Evolutionary conservation across 2,797 vertebrate genomes (phyloP), one percentile per base, ranked within the genome.

Genomic region (Trachops cirrhosus): DNA sequence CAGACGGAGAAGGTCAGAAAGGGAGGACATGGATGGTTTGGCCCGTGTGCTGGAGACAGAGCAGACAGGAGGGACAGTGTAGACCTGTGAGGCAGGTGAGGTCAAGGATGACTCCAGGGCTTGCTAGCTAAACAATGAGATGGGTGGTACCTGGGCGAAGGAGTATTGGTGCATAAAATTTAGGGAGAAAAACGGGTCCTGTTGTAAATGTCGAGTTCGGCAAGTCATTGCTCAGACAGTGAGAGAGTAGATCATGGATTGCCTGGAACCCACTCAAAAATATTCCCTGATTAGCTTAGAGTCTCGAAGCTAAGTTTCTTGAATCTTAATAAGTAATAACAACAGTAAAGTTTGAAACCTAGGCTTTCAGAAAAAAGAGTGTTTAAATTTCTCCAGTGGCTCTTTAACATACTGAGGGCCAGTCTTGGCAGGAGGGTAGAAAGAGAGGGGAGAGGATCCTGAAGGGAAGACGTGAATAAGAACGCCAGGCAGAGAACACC

Each of bases 161-260:
- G 5, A 0, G 0, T n/a, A 34, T 6, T 1, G 6, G 12, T n/a
- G 5, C 50, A 26, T 0, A 46, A 7, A 18, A 39, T 54, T 68
- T 34, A 84, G 29, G 93, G 34, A 39, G 48, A 39, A 80, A 67
- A 39, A 16, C 14, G 2, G 59, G 9, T 10, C 67, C 73, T 41
- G n/a, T 39, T 80, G 24, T 21, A 73, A 78, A 83, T 22, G 6
- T 21, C 7, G 68, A 86, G 37, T 77, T 70, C 26, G 9, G 21
- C 15, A 54, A 16, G 0, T 32, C 29, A 86, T 79, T 74, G 6
- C 83, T 37, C 46, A 39, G 37, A 86, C 29, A 24, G 4, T 10
- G n/a, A 37, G 24, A 32, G 10, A 39, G 26, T 26, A 57, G 44
- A 46, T 18, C 32, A 11, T 4, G 14, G 39, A 15, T 64, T 32